phyloP scores from a whole-genome alignment of 2,113 vertebrate species.

The Calyptomena viridis region DNA sequence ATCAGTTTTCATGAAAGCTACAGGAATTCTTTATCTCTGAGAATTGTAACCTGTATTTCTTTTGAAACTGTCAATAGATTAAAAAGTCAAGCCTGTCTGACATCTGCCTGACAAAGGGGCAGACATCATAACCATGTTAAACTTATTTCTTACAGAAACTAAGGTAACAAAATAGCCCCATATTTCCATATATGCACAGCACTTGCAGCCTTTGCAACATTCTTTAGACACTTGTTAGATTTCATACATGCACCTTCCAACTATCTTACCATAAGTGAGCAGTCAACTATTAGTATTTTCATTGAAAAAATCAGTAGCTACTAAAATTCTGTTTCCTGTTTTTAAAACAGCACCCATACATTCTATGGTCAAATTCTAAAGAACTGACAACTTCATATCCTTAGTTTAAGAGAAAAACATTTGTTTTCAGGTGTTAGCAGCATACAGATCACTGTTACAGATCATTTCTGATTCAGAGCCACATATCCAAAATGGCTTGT shows the following conservation, averaged over 20 bases:
- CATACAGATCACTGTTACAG: background rate
- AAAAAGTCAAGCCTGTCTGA: background rate
- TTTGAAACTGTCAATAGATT: background rate
- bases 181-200: background rate
- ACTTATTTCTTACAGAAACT: background rate
- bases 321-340: background rate
- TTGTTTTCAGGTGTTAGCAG: background rate
- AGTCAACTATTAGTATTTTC: background rate
- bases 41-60: background rate
- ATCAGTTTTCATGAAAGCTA: background rate
- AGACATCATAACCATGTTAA: background rate
- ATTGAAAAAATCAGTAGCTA: background rate
- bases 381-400: background rate
- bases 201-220: background rate
- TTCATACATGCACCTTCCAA: background rate
- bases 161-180: background rate
- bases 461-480: background rate
- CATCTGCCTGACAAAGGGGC: background rate
- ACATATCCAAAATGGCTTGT: background rate
- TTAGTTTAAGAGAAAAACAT: background rate
- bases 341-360: background rate
- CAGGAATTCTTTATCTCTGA: background rate
- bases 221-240: background rate
- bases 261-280: background rate
- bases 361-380: background rate